Conservation (phyloP, 2,113 vertebrate genomes). For the Gadus macrocephalus region DNA sequence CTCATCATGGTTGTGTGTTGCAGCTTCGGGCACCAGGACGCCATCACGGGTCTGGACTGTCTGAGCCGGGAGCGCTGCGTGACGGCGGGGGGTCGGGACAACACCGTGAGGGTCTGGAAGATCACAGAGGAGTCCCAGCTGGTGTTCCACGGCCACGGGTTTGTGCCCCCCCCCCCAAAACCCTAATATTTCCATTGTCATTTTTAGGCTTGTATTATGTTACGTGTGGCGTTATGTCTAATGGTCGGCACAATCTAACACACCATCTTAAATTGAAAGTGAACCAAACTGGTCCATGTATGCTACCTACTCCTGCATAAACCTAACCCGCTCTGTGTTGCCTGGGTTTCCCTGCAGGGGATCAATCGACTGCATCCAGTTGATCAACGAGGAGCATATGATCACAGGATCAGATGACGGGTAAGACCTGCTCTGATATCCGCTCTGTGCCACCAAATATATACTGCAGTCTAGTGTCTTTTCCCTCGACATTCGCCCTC, state of each 20-base stretch:
- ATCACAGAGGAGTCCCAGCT: constrained; percentile 95
- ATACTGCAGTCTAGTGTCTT: not conserved
- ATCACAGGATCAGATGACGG: constrained; percentile 90
- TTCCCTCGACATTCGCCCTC: not conserved
- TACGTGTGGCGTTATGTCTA: too few species aligned
- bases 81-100: constrained; percentile 86
- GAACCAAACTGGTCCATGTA: too few species aligned
- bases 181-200: not conserved
- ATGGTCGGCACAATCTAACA: too few species aligned
- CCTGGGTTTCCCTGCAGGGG: constrained; percentile 67
- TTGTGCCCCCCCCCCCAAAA: constrained; percentile 47
- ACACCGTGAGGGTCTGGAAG: constrained; percentile 93
- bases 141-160: constrained; percentile 92
- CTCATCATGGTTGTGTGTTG: not conserved
- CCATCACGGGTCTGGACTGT: constrained; percentile 86
- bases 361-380: constrained; percentile 92
- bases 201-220: too few species aligned
- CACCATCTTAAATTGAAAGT: too few species aligned
- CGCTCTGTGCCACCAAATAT: not conserved
- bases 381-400: constrained; percentile 96
- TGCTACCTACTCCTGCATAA: too few species aligned
- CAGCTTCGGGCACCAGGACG: constrained; percentile 93
- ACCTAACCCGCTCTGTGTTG: not conserved
- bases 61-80: constrained; percentile 92
- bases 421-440: constrained; percentile 63